Base-by-base conservation (phyloP, 2,888 invertebrate species). In the Hyppa rectilinea region DNA sequence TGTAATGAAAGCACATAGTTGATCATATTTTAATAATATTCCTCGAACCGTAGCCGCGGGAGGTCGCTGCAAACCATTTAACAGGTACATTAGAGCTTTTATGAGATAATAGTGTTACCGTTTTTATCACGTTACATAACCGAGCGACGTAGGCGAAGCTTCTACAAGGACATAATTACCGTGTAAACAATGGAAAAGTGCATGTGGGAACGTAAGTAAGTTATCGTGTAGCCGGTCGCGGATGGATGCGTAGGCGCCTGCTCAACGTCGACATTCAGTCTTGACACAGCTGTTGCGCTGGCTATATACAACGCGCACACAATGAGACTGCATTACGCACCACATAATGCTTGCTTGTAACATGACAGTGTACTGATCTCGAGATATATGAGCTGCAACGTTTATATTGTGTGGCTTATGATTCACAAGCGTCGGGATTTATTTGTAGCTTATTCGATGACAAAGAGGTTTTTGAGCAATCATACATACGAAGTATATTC, bases 221-320 rank as follows among this genome's bases (percentile, higher is more conserved):
- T 78, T 78, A 85, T 82, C 80, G 83, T 81, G 81, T 83, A 80
- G 67, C 49, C 72, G 68, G 87, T 88, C 87, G 84, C 86, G 87
- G 85, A 83, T 80, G 86, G 82, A 76, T 89, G 90, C 92, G 90
- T 89, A 87, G 90, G 91, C 89, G 90, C 88, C 74, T 60, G 65
- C 29, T 66, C 14, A 38, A 56, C 68, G 65, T 40, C 64, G 61
- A 69, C 71, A 49, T 76, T 71, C 71, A 65, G 40, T 62, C 60
- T 58, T 70, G 78, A 66, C 73, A 64, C 75, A 77, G 75, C 70
- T 75, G 78, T 75, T 71, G 49, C 43, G 64, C 52, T 23, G 49
- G 50, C 50, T 68, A 64, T 69, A 58, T 50, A 72, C 70, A 55
- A 14, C 50, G 53, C 60, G 50, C 58, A 29, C 58, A 81, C 71